A percentile compares a stretch with the other conserved stretches of the same genome.
Evolutionary conservation across 2,113 vertebrate species (phyloP).

Genomic region (Colossoma macropomum): DNA sequence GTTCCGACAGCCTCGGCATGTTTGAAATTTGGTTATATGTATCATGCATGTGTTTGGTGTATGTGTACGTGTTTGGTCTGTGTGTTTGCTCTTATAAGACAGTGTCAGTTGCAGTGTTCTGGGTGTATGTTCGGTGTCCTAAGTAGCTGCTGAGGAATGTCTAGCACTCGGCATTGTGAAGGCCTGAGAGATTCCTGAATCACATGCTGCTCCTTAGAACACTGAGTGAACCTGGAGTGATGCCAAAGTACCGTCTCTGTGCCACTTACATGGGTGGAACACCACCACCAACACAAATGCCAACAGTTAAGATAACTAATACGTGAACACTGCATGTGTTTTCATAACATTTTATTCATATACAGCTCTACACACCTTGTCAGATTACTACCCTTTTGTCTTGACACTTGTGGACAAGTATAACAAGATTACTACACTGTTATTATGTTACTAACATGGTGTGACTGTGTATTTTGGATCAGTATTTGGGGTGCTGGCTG

Average conservation of each 20-base stretch:
- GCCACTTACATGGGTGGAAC: background rate
- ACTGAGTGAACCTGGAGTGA: constrained; percentile 2
- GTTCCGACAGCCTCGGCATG: too few species aligned
- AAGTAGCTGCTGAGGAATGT: constrained; percentile 61
- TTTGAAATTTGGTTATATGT: too few species aligned
- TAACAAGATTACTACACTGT: background rate
- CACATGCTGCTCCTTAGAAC: constrained; percentile 42
- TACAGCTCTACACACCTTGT: background rate
- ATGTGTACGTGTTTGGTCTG: background rate
- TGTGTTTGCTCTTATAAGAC: background rate
- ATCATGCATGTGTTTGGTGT: background rate
- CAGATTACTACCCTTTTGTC: background rate
- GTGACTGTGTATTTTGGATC: background rate
- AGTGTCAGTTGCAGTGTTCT: background rate
- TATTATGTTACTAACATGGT: background rate
- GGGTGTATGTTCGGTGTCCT: constrained; percentile 16
- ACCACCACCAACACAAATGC: background rate
- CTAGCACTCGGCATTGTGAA: constrained; percentile 52
- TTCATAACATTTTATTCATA: background rate
- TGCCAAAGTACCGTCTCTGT: background rate
- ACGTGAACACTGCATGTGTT: background rate
- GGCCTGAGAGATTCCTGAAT: constrained; percentile 69
- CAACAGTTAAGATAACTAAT: background rate
- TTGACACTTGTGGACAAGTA: background rate
- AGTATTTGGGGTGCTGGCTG: background rate